phyloP scores from a whole-genome alignment of 2,888 invertebrate species.

The Trissolcus brochymenae region DNA sequence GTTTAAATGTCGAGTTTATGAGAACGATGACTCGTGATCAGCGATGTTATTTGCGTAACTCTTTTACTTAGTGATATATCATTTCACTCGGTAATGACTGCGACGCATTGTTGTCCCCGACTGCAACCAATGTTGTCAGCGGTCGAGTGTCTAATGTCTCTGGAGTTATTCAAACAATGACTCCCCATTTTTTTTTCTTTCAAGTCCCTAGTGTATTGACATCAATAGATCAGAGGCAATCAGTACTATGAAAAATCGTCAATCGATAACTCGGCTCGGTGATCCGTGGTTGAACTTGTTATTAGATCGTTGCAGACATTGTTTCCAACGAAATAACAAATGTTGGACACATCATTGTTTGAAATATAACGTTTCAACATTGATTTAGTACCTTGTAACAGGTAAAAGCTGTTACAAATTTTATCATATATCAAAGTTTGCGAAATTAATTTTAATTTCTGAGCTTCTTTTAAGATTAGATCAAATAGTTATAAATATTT shows the following conservation, averaged over 20 bases:
- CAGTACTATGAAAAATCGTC: slow-evolving; percentile 39
- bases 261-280: slow-evolving; percentile 26
- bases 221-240: slow-evolving; percentile 36
- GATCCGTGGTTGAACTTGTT: slow-evolving; percentile 19
- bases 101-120: slow-evolving; percentile 43
- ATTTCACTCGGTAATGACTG: slow-evolving; percentile 30
- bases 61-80: slow-evolving; percentile 48
- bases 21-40: slow-evolving; percentile 36
- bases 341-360: slow-evolving; percentile 14
- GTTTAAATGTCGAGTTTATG: slow-evolving; percentile 43
- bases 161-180: slow-evolving; percentile 51
- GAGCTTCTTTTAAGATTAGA: neutral
- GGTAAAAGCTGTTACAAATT: neutral
- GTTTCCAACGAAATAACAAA: slow-evolving; percentile 9
- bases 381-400: neutral
- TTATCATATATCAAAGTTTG: neutral
- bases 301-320: slow-evolving; percentile 24
- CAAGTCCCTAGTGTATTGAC: slow-evolving; percentile 28
- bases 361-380: no score
- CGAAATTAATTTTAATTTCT: neutral
- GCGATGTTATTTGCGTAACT: slow-evolving; percentile 44
- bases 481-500: neutral
- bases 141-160: slow-evolving; percentile 33
- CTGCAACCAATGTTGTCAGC: slow-evolving; percentile 31
- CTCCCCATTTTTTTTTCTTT: slow-evolving; percentile 13